Base-by-base conservation (phyloP, 2,888 invertebrate species). In the Cancer borealis region DNA sequence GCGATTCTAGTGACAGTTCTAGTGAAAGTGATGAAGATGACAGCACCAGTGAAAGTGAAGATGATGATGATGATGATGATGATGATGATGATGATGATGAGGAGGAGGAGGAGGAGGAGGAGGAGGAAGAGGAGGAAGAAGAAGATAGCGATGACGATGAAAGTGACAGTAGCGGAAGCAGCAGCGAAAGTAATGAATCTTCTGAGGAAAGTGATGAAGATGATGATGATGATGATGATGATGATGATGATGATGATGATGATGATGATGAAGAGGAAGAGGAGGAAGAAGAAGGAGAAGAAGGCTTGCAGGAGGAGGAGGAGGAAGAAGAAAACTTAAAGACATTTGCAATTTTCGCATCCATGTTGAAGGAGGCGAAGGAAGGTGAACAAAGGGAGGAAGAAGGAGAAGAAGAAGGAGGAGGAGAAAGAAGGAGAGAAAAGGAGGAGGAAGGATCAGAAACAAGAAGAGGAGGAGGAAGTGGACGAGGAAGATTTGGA, bases 151-250 rank as follows among this genome's bases (percentile, higher is more conserved):
- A 66, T 21, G 21, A 21, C 0, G 66, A 66, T 66, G 21, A 21
- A 14, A 21, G 66, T 21, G 21, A 21, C 21, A 66, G 66, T 21
- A 66, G 66, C 17, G 21, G 66, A 14, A 66, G 66, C 17, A 21
- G 66, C 17, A 66, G 66, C 17, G 21, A 21, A 21, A 21, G 21
- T 21, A 3, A 21, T 66, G 66, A 79, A 12, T 79, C 79, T 79
- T 79, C 79, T 30, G 30, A 79, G 30, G 79, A 79, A 30, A 30
- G 79, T 10, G 79, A 79, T 30, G 79, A 79, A 79, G 79, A 79
- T 79, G 79, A 79, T 30, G 79, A 79, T 30, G 79, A 66, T 66
- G 66, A 66, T 66, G 66, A 66, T 66, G 66, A 66, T 66, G 66
- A 66, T 66, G 66, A 79, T 26, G 26, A 79, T 26, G 79, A 79